A percentile compares a stretch with the other conserved stretches of the same genome.
Evolutionary conservation across 2,797 vertebrate genomes (phyloP).

Genomic region (Tarsius wallacei): DNA sequence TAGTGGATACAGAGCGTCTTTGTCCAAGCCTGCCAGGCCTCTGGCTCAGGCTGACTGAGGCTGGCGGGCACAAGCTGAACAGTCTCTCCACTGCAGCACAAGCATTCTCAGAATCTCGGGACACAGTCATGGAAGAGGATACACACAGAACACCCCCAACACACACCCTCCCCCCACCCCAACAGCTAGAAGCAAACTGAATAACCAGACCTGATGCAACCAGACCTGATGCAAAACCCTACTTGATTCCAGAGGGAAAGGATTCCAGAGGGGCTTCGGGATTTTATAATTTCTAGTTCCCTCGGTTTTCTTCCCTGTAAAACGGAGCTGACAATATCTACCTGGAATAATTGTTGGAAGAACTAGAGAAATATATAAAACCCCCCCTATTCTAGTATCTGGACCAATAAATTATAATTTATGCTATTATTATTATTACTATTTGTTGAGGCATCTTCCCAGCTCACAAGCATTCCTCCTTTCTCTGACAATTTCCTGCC

Average conservation of each 20-base stretch:
- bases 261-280: background rate
- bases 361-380: background rate
- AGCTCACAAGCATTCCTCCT: background rate
- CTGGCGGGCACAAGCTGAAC: slow-evolving; percentile 38
- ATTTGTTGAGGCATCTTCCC: background rate
- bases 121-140: background rate
- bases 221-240: background rate
- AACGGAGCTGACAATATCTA: background rate
- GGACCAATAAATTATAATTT: background rate
- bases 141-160: background rate
- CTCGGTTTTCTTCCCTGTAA: background rate
- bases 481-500: background rate
- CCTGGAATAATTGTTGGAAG: background rate
- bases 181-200: background rate
- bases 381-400: background rate
- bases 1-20: slow-evolving; percentile 74
- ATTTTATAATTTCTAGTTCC: background rate
- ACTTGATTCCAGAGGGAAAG: background rate
- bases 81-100: background rate
- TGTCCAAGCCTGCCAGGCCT: slow-evolving; percentile 72
- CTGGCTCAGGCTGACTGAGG: slow-evolving; percentile 61
- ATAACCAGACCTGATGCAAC: background rate
- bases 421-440: background rate
- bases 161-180: too few relatives aligned
- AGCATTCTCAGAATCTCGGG: slow-evolving; percentile 12